Evolutionary conservation across 2,797 vertebrate species (phyloP).

Genomic region (Chaenodraco wilsoni): DNA sequence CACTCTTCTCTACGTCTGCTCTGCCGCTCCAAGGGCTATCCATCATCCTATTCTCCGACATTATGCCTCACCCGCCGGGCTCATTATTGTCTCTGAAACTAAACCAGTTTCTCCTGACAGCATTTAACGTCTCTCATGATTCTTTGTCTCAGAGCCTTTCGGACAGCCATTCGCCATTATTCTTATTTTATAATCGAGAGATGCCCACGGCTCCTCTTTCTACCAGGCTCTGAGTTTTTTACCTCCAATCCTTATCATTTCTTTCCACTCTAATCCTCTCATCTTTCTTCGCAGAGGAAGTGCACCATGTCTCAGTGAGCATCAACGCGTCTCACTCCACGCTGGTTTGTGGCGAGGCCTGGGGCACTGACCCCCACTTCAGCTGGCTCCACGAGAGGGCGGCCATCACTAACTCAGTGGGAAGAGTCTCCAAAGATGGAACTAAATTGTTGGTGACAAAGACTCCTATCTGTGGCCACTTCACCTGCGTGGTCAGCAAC

Average conservation of each 20-base stretch:
- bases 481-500: slow-evolving; percentile 84
- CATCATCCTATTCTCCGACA: slow-evolving; percentile 60
- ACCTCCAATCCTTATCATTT: slow-evolving; percentile 16
- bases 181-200: slow-evolving; percentile 51
- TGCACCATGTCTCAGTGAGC: slow-evolving; percentile 83
- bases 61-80: slow-evolving; percentile 57
- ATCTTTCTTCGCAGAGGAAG: slow-evolving; percentile 71
- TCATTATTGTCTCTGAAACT: slow-evolving; percentile 66
- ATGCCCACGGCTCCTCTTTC: slow-evolving; percentile 27
- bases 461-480: slow-evolving; percentile 78
- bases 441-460: slow-evolving; percentile 64
- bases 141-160: slow-evolving; percentile 61
- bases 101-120: slow-evolving; percentile 68
- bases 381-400: slow-evolving; percentile 81
- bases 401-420: slow-evolving; percentile 65
- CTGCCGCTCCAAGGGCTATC: slow-evolving; percentile 62
- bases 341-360: slow-evolving; percentile 82
- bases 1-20: slow-evolving; percentile 63
- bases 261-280: slow-evolving; percentile 18
- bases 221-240: slow-evolving; percentile 26
- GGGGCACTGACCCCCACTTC: slow-evolving; percentile 83
- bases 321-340: slow-evolving; percentile 80
- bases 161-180: slow-evolving; percentile 52
- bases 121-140: slow-evolving; percentile 70
- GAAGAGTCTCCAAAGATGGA: slow-evolving; percentile 74